Evolutionary conservation across 1,140 invertebrate genomes (phyloP), one percentile per base, ranked within the genome.

Genomic region (Lutraria rhynchaena): DNA sequence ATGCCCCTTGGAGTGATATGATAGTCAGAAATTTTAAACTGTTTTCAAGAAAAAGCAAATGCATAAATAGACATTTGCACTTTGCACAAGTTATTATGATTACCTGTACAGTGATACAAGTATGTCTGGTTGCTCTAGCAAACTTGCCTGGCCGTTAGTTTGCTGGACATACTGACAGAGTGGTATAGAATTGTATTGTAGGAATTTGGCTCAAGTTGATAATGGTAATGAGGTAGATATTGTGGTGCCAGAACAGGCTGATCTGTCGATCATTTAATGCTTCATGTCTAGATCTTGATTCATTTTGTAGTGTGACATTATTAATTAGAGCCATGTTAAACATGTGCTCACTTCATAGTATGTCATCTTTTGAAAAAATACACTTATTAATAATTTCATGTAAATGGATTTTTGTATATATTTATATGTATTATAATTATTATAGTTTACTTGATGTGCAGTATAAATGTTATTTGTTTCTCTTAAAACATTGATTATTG

Each of bases 371-470:
- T n/a, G 44, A 51, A 51, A 71, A 55, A n/a, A 51, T 57, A 41
- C 37, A 41, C 5, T 7, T 7, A 41, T 41, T 41, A 41, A 5
- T 41, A 7, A 41, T 41, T 41, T 41, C 37, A 41, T 71, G 69
- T 71, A 71, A 19, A 71, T 71, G 49, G 69, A 57, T 46, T 27
- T 41, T 67, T 67, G 63, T 67, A 67, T 29, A 67, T 67, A 67
- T 24, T 46, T 29, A 24, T 67, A 29, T 67, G 31, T 67, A 63
- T 63, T 46, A 29, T 71, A 71, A 71, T 57, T 27, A 57, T 24
- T 29, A 31, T 53, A 37, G 49, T 55, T 71, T 69, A 33, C 31
- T 71, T 37, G 51, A 71, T 71, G 69, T 71, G 31, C 33, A 24
- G 31, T 46, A 69, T 55, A 71, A 31, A 71, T 71, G 69, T n/a